A percentile compares a stretch with the other conserved stretches of the same genome.
phyloP scores from a whole-genome alignment of 2,797 vertebrate genomes.

The Melanogrammus aeglefinus region DNA sequence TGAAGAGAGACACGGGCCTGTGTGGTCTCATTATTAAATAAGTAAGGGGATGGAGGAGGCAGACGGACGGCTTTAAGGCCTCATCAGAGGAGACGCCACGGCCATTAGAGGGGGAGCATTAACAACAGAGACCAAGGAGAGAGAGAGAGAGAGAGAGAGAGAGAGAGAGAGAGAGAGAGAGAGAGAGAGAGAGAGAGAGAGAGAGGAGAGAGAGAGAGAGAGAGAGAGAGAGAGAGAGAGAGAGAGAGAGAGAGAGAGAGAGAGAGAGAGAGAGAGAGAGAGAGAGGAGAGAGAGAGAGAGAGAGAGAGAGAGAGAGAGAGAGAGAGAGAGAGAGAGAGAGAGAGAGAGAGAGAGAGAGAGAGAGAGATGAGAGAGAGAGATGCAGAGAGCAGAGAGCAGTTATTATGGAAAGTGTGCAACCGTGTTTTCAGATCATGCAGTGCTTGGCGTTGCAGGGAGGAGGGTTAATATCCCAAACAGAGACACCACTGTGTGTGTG shows the following conservation, averaged over 20 bases:
- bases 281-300: no score
- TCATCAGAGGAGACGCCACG: conserved; percentile 75
- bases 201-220: not conserved
- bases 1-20: conserved; percentile 77
- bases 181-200: not conserved
- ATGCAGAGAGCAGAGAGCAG: conserved; percentile 8
- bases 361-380: no score
- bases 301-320: no score
- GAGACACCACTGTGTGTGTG: not conserved
- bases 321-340: no score
- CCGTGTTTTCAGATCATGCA: conserved; percentile 65
- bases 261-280: not conserved
- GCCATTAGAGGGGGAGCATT: conserved; percentile 78
- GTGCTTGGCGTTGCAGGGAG: conserved; percentile 41
- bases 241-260: not conserved
- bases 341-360: no score
- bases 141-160: conserved; percentile 29
- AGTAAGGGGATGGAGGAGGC: conserved; percentile 77
- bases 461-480: not conserved
- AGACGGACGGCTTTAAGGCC: conserved; percentile 78
- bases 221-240: no score
- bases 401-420: conserved; percentile 71
- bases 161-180: conserved; percentile 28
- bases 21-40: conserved; percentile 83
- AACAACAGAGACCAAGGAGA: conserved; percentile 55